These are phyloP conservation scores for Rhea americana DNA, from an alignment of 2,113 vertebrate species.

Conservation along the genomic window DNA sequence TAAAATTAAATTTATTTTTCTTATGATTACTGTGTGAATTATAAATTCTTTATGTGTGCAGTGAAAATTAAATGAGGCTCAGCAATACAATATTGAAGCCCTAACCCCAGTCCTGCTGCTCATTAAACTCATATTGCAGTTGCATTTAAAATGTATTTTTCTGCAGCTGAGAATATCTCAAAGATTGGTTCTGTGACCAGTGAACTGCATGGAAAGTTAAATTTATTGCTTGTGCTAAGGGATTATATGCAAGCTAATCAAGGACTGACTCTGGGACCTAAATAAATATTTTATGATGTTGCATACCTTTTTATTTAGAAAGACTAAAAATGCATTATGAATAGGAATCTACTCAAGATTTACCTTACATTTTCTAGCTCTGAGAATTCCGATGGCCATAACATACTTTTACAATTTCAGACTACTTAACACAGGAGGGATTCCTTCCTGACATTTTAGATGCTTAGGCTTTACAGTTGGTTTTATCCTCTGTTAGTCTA, in stretches of 20 bases:
- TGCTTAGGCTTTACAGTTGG: neutral
- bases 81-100: neutral
- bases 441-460: neutral
- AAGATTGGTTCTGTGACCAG: neutral
- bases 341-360: neutral
- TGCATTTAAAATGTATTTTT: constrained; percentile 1
- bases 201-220: neutral
- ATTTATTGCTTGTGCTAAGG: neutral
- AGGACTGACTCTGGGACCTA: neutral
- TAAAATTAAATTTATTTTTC: neutral
- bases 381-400: neutral
- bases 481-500: neutral
- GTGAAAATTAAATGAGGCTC: neutral
- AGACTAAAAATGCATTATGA: neutral
- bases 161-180: neutral
- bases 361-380: neutral
- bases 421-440: neutral
- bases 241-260: neutral
- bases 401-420: neutral
- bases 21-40: neutral
- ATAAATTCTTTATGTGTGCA: neutral
- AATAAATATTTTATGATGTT: constrained; percentile 20
- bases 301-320: neutral
- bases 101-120: neutral
- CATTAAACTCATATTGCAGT: neutral